Evolutionary conservation across 2,888 invertebrate genomes (phyloP).

Genomic region (Hirudinaria manillensis): DNA sequence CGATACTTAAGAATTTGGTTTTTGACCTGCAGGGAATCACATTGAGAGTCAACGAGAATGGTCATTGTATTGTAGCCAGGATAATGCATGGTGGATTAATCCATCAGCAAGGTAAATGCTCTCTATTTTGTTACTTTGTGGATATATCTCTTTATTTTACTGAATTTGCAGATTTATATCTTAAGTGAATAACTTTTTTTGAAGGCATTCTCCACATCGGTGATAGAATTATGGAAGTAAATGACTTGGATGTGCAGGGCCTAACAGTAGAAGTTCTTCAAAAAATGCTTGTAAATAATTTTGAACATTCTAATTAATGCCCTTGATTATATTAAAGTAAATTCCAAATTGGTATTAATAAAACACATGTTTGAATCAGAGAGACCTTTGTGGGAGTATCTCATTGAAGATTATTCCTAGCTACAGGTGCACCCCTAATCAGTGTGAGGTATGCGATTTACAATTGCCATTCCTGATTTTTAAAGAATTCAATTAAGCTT

Average conservation of each 20-base stretch:
- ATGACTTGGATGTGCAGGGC: constrained; percentile 87
- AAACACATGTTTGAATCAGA: constrained; percentile 42
- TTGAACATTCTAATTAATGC: neutral
- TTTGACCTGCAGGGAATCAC: constrained; percentile 57
- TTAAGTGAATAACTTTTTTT: constrained; percentile 20
- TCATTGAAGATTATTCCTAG: constrained; percentile 98
- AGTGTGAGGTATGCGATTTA: constrained; percentile 77
- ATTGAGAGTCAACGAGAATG: constrained; percentile 90
- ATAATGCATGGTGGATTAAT: constrained; percentile 99
- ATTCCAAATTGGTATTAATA: neutral
- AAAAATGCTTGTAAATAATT: constrained; percentile 68
- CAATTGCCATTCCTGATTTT: neutral
- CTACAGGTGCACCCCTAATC: constrained; percentile 91
- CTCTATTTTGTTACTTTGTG: neutral
- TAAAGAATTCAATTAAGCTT: neutral
- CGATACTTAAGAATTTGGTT: too few relatives aligned
- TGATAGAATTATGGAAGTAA: constrained; percentile 98
- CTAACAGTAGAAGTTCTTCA: constrained; percentile 94
- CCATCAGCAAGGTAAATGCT: constrained; percentile 68
- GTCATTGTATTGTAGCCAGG: constrained; percentile 89
- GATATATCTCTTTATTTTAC: neutral
- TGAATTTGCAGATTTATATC: neutral
- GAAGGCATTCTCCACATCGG: constrained; percentile 91
- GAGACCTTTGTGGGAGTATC: constrained; percentile 92
- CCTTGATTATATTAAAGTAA: neutral